Evolutionary conservation across 2,888 invertebrate genomes (phyloP).

Genomic region (Cyclophora punctaria): DNA sequence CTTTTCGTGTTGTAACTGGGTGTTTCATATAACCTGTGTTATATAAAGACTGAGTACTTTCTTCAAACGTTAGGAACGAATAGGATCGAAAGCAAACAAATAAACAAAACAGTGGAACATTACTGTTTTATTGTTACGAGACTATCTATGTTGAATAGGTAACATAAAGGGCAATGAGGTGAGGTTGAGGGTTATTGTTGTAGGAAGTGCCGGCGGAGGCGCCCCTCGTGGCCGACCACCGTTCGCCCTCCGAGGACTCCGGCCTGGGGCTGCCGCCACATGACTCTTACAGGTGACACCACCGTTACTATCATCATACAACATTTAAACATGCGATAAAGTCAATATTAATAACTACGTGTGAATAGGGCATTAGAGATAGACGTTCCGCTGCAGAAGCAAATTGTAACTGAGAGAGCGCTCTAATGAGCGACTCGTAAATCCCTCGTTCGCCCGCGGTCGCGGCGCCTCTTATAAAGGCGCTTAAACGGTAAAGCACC

Average conservation of each 20-base stretch:
- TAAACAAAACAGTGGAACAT: too few relatives aligned
- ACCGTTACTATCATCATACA: slow-evolving; percentile 27
- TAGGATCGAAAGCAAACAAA: too few relatives aligned
- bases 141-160: neutral
- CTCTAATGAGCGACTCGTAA: slow-evolving; percentile 47
- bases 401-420: slow-evolving; percentile 12
- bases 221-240: slow-evolving; percentile 80
- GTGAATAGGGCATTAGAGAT: too few relatives aligned
- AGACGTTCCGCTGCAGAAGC: too few relatives aligned
- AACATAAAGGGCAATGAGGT: slow-evolving; percentile 35
- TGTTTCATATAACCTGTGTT: neutral
- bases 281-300: slow-evolving; percentile 81
- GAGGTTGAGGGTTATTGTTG: slow-evolving; percentile 74
- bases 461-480: slow-evolving; percentile 39
- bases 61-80: too few relatives aligned
- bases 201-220: slow-evolving; percentile 73
- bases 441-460: slow-evolving; percentile 30
- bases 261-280: slow-evolving; percentile 91
- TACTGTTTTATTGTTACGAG: too few relatives aligned
- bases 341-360: neutral
- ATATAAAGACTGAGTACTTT: neutral
- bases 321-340: slow-evolving; percentile 10
- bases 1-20: slow-evolving; percentile 25
- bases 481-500: slow-evolving; percentile 51
- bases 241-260: slow-evolving; percentile 95